phyloP scores from a whole-genome alignment of 1,140 invertebrate species.

The Pogonognathellus flavescens region DNA sequence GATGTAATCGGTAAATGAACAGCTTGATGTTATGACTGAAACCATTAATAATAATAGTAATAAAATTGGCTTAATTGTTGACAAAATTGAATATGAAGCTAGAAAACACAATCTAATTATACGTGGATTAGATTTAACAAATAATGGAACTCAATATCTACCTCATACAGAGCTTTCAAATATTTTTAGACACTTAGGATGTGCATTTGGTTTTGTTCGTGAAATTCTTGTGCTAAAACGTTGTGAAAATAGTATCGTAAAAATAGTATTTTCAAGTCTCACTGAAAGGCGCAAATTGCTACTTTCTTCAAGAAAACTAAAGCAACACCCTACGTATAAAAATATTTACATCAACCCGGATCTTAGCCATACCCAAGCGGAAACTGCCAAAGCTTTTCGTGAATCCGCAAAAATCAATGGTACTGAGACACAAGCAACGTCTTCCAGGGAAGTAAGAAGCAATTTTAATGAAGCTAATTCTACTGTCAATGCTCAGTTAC shows the following conservation, averaged over 20 bases:
- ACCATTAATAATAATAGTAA: no score
- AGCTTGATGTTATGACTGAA: neutral
- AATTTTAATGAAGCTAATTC: no score
- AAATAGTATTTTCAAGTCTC: neutral
- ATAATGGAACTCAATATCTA: neutral
- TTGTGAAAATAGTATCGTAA: neutral
- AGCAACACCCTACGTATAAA: neutral
- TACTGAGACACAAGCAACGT: no score
- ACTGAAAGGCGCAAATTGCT: neutral
- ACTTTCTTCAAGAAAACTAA: no score
- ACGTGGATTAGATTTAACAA: no score
- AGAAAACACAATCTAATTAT: neutral
- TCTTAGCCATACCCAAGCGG: neutral
- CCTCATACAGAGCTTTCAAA: neutral
- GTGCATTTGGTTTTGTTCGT: neutral
- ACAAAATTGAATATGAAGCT: neutral
- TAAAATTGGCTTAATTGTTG: neutral
- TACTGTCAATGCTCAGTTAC: no score
- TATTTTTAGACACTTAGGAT: neutral
- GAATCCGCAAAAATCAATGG: no score
- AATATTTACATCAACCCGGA: neutral
- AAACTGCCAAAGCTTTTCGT: no score
- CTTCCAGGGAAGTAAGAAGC: no score
- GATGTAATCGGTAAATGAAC: neutral
- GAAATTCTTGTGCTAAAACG: no score